Evolutionary conservation across 2,113 vertebrate species (phyloP), one percentile per base, ranked within the genome.

Genomic region (Pardalotus punctatus): DNA sequence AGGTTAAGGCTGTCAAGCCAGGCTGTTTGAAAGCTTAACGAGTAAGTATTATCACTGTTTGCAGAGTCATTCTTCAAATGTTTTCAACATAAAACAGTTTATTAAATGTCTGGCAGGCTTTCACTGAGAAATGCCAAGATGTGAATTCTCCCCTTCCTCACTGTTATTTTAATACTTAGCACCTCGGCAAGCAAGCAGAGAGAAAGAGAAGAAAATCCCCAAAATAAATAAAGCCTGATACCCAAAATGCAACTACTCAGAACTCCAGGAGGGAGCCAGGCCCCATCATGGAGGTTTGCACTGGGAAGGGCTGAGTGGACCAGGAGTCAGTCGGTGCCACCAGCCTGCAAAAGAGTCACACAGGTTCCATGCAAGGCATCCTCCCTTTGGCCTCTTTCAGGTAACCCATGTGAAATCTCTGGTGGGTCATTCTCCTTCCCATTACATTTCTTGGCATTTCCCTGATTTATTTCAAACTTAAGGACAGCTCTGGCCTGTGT

Each of bases 21-120:
- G 85, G 47, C 88, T 95, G 79, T 86, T 93, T 92, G 95, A 95
- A 96, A 94, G 79, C 58, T 96, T 96, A 95, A 96, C 8, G 51
- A 92, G 81, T 88, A 80, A 88, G 82, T 78, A 90, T 95, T 96
- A 96, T 94, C 95, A 95, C 79, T 96, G 93, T 95, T 96, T 93
- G 85, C 60, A 92, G 93, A 94, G 85, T 81, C 95, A 92, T 94
- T 96, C 88, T 92, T 97, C 92, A 97, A 86, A 94, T 74, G 82
- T 94, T 96, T 95, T 91, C 77, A 81, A 9, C 80, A 51, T 88
- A 86, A 93, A 94, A 47, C 79, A 93, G 60, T 91, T 95, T 92
- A 96, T 96, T 94, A 96, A 94, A 94, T 60, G 51, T 56, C 94
- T 83, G 90, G 71, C 67, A 91, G 76, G 31, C 72, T 88, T 93